phyloP scores from a whole-genome alignment of 2,797 vertebrate species.

The Anabas testudineus region DNA sequence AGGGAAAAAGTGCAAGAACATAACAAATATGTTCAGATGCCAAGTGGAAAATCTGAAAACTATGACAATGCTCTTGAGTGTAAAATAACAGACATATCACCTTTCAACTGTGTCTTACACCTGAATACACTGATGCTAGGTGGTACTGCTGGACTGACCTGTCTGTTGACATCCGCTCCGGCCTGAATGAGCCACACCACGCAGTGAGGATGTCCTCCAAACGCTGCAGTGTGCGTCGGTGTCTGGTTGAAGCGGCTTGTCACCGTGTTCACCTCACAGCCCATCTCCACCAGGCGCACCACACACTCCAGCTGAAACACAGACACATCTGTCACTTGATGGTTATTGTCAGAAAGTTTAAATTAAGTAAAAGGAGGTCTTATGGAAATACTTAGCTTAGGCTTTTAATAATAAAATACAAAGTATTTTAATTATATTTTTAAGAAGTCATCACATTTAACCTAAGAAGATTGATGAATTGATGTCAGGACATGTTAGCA shows the following conservation, averaged over 20 bases:
- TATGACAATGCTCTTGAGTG: too few species aligned
- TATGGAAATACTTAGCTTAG: neutral
- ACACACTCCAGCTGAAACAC: constrained; percentile 91
- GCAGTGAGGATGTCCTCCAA: constrained; percentile 94
- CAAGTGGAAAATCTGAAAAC: neutral
- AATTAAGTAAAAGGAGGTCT: neutral
- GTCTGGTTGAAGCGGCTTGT: constrained; percentile 94
- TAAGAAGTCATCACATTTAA: too few species aligned
- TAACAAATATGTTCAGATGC: neutral
- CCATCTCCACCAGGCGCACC: constrained; percentile 91
- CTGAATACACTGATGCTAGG: neutral
- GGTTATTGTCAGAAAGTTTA: neutral
- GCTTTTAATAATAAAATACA: neutral
- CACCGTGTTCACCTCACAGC: constrained; percentile 89
- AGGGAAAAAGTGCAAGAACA: neutral
- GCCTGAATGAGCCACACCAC: constrained; percentile 94
- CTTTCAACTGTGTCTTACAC: too few species aligned
- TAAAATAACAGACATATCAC: too few species aligned
- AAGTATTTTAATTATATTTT: too few species aligned
- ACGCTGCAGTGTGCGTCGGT: constrained; percentile 93
- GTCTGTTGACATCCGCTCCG: constrained; percentile 93
- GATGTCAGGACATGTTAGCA: too few species aligned
- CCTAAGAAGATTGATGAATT: too few species aligned
- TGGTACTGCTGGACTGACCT: constrained; percentile 80
- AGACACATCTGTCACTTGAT: neutral